A percentile compares a stretch with the other conserved stretches of the same genome.
Evolutionary conservation across 2,888 invertebrate species (phyloP).

Genomic region (Brachylomia viminalis): DNA sequence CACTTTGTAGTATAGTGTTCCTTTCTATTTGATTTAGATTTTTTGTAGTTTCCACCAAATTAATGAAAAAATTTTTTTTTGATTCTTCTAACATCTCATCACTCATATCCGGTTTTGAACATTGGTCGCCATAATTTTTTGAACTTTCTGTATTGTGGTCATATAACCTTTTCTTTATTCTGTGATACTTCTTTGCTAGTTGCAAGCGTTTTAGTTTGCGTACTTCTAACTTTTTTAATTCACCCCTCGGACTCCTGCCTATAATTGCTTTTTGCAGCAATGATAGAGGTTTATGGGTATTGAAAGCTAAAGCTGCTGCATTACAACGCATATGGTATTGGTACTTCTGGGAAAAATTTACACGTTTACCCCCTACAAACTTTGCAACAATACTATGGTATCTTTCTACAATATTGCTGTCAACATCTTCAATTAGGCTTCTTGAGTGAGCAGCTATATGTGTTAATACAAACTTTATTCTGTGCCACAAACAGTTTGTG

Average conservation of each 20-base stretch:
- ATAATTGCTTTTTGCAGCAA: constrained; percentile 9
- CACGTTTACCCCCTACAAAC: constrained; percentile 11
- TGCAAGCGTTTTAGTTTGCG: neutral
- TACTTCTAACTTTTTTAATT: constrained; percentile 16
- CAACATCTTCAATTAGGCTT: constrained; percentile 16
- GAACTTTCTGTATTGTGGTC: neutral
- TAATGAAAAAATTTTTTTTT: constrained; percentile 1
- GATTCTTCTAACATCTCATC: neutral
- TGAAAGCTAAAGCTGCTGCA: constrained; percentile 10
- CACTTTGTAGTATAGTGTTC: constrained; percentile 9
- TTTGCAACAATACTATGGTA: constrained; percentile 13
- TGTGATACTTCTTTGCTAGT: constrained; percentile 4
- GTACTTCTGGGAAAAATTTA: constrained; percentile 8
- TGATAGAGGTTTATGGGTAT: neutral
- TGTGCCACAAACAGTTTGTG: constrained; percentile 9
- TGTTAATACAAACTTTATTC: constrained; percentile 14
- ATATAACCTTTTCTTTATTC: neutral
- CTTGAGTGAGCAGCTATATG: constrained; percentile 18
- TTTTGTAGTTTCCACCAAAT: neutral
- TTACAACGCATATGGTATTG: constrained; percentile 9
- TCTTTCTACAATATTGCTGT: constrained; percentile 13
- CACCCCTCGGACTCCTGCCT: neutral
- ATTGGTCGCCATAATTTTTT: constrained; percentile 6
- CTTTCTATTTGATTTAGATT: neutral
- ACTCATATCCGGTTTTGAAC: constrained; percentile 2